These are phyloP conservation scores for Achroia grisella DNA, from an alignment of 1,140 invertebrate genomes.

Conservation along the genomic window DNA sequence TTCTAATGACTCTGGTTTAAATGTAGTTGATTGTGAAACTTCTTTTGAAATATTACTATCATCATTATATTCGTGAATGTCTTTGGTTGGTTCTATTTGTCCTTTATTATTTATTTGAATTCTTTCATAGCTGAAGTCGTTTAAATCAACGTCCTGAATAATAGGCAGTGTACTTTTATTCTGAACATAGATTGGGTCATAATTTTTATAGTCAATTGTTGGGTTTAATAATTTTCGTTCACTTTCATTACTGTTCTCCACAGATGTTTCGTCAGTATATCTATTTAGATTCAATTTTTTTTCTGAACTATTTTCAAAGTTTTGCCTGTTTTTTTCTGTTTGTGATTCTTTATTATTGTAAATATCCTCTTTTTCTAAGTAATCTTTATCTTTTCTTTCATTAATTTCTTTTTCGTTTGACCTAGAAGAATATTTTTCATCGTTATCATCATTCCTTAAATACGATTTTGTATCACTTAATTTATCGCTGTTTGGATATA, in stretches of 20 bases:
- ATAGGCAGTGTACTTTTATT: constrained; percentile 2
- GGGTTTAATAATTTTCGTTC: neutral
- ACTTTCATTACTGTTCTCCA: constrained; percentile 6
- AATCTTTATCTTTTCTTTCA: too few relatives aligned
- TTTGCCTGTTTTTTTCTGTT: too few relatives aligned
- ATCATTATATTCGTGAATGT: constrained; percentile 17
- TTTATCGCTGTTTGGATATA: neutral
- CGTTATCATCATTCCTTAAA: neutral
- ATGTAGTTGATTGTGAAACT: neutral
- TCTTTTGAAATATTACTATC: constrained; percentile 9
- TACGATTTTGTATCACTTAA: neutral
- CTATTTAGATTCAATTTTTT: neutral
- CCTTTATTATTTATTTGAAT: constrained; percentile 27
- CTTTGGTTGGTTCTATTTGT: constrained; percentile 20
- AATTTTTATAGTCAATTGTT: constrained; percentile 2
- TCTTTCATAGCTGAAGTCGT: constrained; percentile 39
- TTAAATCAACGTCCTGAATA: constrained; percentile 31
- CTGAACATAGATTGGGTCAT: neutral
- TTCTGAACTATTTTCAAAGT: neutral
- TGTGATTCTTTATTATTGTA: too few relatives aligned
- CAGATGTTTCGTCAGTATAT: too few relatives aligned
- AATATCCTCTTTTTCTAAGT: neutral
- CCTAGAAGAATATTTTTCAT: neutral
- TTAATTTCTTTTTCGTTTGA: neutral
- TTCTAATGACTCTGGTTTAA: neutral